These are phyloP conservation scores for Ectobius pallidus DNA, from an alignment of 2,888 invertebrate species.

Conservation along the genomic window DNA sequence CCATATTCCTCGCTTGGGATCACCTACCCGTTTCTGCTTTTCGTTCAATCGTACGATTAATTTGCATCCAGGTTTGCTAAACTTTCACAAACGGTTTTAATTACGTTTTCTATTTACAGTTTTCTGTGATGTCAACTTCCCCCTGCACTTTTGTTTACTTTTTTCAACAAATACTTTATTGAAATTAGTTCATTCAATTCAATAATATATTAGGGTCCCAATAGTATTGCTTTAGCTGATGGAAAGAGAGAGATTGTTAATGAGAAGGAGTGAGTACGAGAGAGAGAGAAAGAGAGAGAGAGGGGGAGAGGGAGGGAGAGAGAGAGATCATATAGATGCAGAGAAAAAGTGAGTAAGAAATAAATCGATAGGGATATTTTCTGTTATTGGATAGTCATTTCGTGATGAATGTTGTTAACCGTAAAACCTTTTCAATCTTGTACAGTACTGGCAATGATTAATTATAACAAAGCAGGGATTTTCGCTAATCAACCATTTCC, in stretches of 20 bases:
- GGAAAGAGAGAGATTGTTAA: too few species aligned
- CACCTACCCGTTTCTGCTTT: not conserved
- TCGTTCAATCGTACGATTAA: not conserved
- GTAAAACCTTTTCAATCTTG: too few species aligned
- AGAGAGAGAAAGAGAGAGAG: too few species aligned
- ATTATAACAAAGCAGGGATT: not conserved
- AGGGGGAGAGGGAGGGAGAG: too few species aligned
- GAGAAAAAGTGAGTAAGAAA: too few species aligned
- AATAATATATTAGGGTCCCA: not conserved
- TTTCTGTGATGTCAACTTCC: not conserved
- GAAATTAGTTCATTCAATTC: slow-evolving; percentile 10
- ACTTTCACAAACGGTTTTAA: not conserved
- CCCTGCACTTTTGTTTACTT: slow-evolving; percentile 7
- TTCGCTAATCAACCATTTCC: not conserved
- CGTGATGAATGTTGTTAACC: slow-evolving; percentile 2
- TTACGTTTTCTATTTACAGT: not conserved
- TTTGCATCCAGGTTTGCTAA: not conserved
- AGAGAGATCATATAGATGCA: too few species aligned
- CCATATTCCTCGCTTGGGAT: not conserved
- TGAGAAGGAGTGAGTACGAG: too few species aligned
- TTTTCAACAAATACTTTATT: not conserved
- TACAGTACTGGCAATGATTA: not conserved
- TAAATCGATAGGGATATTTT: not conserved
- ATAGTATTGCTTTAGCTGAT: too few species aligned
- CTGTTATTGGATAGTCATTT: not conserved